Percentiles rank a stretch among this genome's conserved stretches.
phyloP scores from a whole-genome alignment of 2,888 invertebrate species.

The Tiliacea aurago region DNA sequence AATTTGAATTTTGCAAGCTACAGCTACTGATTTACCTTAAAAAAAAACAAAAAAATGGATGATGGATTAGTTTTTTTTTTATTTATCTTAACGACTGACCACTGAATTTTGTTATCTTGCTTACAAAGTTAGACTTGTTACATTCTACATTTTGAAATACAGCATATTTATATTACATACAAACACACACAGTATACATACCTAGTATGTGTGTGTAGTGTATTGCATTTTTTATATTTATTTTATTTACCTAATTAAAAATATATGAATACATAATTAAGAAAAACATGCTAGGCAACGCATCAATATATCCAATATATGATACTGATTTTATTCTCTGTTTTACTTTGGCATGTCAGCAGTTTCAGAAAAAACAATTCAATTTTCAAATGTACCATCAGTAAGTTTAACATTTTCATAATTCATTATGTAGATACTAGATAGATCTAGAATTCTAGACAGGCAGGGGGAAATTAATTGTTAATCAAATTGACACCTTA shows the following conservation, averaged over 20 bases:
- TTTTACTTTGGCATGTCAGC: conserved; percentile 23
- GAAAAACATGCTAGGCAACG: neutral
- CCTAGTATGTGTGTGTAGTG: too few species aligned
- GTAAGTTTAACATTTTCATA: conserved; percentile 5
- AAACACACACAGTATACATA: too few species aligned
- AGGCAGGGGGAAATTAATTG: too few species aligned
- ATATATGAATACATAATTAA: neutral
- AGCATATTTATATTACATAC: too few species aligned
- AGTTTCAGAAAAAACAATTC: conserved; percentile 6
- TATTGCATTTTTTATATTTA: too few species aligned
- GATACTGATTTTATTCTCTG: conserved; percentile 9
- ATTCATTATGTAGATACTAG: conserved; percentile 4
- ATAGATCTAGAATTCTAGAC: neutral
- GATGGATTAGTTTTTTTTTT: too few species aligned
- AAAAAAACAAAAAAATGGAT: too few species aligned
- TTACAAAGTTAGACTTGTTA: neutral
- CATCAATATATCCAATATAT: neutral
- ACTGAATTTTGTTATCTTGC: neutral
- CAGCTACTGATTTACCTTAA: too few species aligned
- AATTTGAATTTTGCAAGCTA: too few species aligned
- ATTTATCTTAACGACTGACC: neutral
- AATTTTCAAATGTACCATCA: conserved; percentile 7
- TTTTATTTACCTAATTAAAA: too few species aligned
- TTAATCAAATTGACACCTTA: too few species aligned
- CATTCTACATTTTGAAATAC: too few species aligned